Evolutionary conservation across 2,888 invertebrate genomes (phyloP).

Genomic region (Campoletis raptor): DNA sequence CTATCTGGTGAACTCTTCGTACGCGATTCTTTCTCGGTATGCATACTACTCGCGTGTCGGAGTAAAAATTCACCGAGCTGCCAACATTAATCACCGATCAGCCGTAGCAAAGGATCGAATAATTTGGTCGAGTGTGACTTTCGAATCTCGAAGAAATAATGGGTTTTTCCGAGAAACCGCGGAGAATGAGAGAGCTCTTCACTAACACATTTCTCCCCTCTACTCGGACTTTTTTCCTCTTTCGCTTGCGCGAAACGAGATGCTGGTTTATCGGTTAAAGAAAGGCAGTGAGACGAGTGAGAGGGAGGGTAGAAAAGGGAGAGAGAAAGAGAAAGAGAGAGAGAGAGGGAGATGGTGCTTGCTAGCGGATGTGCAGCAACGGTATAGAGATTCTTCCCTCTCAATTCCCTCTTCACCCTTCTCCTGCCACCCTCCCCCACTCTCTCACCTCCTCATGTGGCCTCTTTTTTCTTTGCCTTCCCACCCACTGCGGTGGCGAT

Average conservation of each 20-base stretch:
- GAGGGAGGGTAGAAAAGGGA: not conserved
- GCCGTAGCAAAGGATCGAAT: slow-evolving; percentile 68
- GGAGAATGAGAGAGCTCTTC: slow-evolving; percentile 28
- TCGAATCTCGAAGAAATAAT: slow-evolving; percentile 69
- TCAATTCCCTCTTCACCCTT: slow-evolving; percentile 32
- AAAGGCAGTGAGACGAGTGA: slow-evolving; percentile 47
- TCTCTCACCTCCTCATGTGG: slow-evolving; percentile 37
- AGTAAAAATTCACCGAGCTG: slow-evolving; percentile 55
- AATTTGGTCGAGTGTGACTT: slow-evolving; percentile 69
- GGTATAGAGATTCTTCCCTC: slow-evolving; percentile 47
- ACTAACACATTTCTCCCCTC: slow-evolving; percentile 40
- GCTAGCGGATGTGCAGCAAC: slow-evolving; percentile 58
- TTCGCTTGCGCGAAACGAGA: slow-evolving; percentile 57
- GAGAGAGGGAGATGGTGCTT: slow-evolving; percentile 19
- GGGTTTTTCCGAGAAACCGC: slow-evolving; percentile 58
- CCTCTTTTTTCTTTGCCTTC: slow-evolving; percentile 43
- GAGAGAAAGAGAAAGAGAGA: slow-evolving; percentile 14
- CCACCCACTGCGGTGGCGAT: slow-evolving; percentile 57
- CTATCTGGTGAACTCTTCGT: slow-evolving; percentile 16
- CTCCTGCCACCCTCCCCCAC: slow-evolving; percentile 23
- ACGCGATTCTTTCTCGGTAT: slow-evolving; percentile 55
- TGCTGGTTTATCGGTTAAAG: slow-evolving; percentile 66
- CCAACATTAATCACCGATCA: slow-evolving; percentile 68
- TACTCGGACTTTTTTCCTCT: slow-evolving; percentile 15
- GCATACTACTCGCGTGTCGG: slow-evolving; percentile 27